phyloP scores from a whole-genome alignment of 1,140 invertebrate species.

The Pemphigus obesinymphae region DNA sequence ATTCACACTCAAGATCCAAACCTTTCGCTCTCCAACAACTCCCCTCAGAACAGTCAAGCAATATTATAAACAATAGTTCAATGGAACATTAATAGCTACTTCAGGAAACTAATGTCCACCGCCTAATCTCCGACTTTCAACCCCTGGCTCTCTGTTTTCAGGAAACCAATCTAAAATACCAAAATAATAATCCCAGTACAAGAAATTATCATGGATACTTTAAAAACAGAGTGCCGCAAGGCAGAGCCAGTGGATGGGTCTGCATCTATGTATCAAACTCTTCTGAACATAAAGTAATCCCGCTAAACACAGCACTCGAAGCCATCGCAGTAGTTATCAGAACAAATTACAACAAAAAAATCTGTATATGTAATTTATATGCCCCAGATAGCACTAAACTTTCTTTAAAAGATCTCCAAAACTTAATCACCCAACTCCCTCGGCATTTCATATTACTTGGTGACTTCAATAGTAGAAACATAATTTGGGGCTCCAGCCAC shows the following conservation, averaged over 20 bases:
- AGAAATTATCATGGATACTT: neutral
- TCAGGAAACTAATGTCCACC: neutral
- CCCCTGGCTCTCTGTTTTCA: too few relatives aligned
- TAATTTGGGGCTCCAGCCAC: neutral
- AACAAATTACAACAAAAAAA: neutral
- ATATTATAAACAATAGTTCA: too few relatives aligned
- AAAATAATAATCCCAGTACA: too few relatives aligned
- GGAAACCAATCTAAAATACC: too few relatives aligned
- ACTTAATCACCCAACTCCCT: neutral
- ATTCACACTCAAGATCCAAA: too few relatives aligned
- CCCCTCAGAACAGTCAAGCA: too few relatives aligned
- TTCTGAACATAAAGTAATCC: neutral
- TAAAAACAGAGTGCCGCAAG: neutral
- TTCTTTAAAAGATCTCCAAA: neutral
- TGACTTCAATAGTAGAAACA: neutral
- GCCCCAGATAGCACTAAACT: neutral
- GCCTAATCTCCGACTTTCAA: too few relatives aligned
- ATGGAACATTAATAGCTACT: too few relatives aligned
- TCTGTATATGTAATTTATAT: neutral
- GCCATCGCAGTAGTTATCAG: neutral
- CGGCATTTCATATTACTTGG: neutral
- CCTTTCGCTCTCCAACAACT: too few relatives aligned
- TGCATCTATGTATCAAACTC: neutral
- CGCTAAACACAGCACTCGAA: neutral
- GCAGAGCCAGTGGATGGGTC: neutral